These are phyloP conservation scores for Drosophila fulvimacula DNA, from an alignment of 2,888 invertebrate genomes.

Conservation along the genomic window DNA sequence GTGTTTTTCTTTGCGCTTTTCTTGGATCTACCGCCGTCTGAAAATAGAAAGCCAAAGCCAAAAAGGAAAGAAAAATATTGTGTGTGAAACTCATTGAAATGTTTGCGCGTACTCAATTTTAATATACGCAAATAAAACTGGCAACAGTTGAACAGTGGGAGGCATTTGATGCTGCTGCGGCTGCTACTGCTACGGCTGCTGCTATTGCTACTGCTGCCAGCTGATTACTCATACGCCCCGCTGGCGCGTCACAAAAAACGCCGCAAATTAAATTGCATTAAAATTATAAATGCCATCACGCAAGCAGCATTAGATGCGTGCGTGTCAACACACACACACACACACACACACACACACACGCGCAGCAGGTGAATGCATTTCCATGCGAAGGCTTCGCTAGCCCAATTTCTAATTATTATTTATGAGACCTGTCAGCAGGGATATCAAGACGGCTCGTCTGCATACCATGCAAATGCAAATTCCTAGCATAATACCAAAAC, in stretches of 20 bases:
- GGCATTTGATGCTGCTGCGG: constrained; percentile 8
- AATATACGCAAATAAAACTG: constrained; percentile 63
- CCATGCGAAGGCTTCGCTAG: constrained; percentile 53
- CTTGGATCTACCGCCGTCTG: constrained; percentile 69
- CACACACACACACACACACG: constrained; percentile 2
- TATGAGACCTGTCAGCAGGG: constrained; percentile 57
- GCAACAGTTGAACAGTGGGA: constrained; percentile 44
- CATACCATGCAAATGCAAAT: constrained; percentile 24
- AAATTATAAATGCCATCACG: constrained; percentile 61
- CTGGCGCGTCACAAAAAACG: constrained; percentile 38
- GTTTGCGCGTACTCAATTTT: constrained; percentile 78
- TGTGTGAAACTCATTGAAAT: constrained; percentile 79
- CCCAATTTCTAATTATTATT: constrained; percentile 65
- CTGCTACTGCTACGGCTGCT: neutral
- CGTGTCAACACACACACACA: constrained; percentile 33
- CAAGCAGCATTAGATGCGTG: constrained; percentile 32
- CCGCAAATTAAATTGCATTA: constrained; percentile 67
- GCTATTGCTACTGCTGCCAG: constrained; percentile 20
- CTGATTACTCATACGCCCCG: constrained; percentile 75
- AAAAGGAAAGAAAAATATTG: constrained; percentile 39
- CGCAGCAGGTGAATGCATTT: constrained; percentile 47
- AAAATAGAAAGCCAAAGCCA: constrained; percentile 71
- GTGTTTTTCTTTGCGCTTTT: constrained; percentile 79
- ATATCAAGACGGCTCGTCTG: constrained; percentile 16
- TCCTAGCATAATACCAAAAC: constrained; percentile 7